Conservation (phyloP, 1,140 invertebrate genomes). For the Thalassaphorura encarpata region DNA sequence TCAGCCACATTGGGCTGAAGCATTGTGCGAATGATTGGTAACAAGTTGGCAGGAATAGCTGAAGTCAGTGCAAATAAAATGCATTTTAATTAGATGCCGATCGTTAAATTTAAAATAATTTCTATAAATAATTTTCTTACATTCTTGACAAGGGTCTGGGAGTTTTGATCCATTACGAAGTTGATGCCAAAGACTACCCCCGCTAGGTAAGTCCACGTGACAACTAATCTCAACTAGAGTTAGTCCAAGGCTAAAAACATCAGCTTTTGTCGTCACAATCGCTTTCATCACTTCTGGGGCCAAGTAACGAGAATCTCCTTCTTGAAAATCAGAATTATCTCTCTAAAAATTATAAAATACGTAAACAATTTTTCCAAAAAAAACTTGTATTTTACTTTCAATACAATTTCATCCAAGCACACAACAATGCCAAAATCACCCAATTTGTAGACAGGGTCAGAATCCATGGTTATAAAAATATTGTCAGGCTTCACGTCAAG, state of each 20-base stretch:
- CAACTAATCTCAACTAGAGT: conserved; percentile 59
- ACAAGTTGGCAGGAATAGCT: conserved; percentile 26
- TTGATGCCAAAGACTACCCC: conserved; percentile 57
- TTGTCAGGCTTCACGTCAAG: conserved; percentile 57
- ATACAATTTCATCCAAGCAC: conserved; percentile 44
- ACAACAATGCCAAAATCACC: conserved; percentile 54
- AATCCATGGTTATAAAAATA: conserved; percentile 46
- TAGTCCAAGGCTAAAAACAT: conserved; percentile 60
- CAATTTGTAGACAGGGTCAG: conserved; percentile 44
- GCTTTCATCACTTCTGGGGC: conserved; percentile 59
- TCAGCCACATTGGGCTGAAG: conserved; percentile 18
- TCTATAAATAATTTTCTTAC: conserved; percentile 8
- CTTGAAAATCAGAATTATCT: conserved; percentile 45
- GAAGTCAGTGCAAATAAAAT: background rate
- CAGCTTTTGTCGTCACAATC: conserved; percentile 49
- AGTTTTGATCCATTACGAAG: conserved; percentile 43
- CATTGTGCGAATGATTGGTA: conserved; percentile 20
- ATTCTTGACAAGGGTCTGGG: conserved; percentile 22
- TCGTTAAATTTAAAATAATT: background rate
- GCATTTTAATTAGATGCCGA: background rate
- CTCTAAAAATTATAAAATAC: conserved; percentile 35
- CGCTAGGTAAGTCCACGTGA: conserved; percentile 56
- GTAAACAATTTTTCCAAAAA: background rate
- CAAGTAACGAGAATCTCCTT: conserved; percentile 66
- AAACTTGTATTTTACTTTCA: too few species aligned